phyloP scores from a whole-genome alignment of 2,113 vertebrate genomes.

The Reinhardtius hippoglossoides region DNA sequence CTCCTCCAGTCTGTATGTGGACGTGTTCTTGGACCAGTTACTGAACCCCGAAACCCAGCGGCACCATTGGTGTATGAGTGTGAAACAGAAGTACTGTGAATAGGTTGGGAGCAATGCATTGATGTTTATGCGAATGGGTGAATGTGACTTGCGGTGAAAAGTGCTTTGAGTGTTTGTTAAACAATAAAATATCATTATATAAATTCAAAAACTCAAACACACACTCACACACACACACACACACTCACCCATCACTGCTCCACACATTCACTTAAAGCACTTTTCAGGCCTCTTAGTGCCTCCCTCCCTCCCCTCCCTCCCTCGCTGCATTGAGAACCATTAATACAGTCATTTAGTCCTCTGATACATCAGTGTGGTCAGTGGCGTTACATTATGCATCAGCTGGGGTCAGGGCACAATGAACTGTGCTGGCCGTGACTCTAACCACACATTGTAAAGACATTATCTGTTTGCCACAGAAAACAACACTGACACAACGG shows the following conservation, averaged over 20 bases:
- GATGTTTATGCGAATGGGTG: no score
- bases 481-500: conserved; percentile 28
- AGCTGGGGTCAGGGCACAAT: conserved; percentile 64
- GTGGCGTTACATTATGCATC: conserved; percentile 73
- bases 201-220: no score
- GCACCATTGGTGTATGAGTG: neutral
- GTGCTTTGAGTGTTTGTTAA: no score
- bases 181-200: no score
- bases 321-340: conserved; percentile 55
- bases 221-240: no score
- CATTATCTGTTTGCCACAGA: conserved; percentile 71
- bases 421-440: conserved; percentile 72
- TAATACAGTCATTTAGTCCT: conserved; percentile 75
- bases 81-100: no score
- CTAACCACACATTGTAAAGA: conserved; percentile 78
- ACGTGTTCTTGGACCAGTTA: neutral
- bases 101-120: no score
- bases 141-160: no score
- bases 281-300: conserved; percentile 66
- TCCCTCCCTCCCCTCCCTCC: conserved; percentile 51
- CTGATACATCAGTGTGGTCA: conserved; percentile 74
- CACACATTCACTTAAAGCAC: conserved; percentile 71
- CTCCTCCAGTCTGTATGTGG: no score
- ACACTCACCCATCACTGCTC: conserved; percentile 37
- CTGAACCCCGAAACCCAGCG: neutral